Percentiles rank a stretch among this genome's conserved stretches.
Conservation (phyloP, 2,113 vertebrate species). For the Rana temporaria region DNA sequence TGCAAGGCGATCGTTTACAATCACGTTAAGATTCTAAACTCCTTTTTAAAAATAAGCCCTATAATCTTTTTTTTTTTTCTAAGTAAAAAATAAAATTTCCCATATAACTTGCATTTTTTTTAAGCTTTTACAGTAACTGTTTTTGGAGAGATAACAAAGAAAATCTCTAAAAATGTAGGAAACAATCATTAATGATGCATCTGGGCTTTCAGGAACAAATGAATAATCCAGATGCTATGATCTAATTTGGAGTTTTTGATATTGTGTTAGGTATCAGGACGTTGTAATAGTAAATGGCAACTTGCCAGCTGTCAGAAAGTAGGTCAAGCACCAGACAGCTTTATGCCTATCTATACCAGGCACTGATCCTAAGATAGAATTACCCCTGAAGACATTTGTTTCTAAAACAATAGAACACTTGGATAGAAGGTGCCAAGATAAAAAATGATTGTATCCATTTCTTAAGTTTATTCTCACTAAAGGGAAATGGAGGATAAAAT, state of each 20-base stretch:
- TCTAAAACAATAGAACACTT: neutral
- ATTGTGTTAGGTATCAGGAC: neutral
- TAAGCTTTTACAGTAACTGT: neutral
- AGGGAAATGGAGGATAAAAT: too few species aligned
- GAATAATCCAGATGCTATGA: neutral
- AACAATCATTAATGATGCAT: neutral
- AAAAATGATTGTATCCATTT: neutral
- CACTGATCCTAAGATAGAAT: slow-evolving; percentile 5
- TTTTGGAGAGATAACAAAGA: neutral
- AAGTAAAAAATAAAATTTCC: too few species aligned
- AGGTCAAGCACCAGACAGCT: neutral
- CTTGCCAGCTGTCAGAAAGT: neutral
- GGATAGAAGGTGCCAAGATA: neutral
- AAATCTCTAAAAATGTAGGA: neutral
- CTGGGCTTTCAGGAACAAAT: neutral
- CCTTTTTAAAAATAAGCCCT: too few species aligned
- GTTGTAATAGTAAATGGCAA: neutral
- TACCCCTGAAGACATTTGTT: slow-evolving; percentile 2
- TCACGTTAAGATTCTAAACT: too few species aligned
- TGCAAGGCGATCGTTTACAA: too few species aligned
- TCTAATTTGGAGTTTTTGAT: neutral
- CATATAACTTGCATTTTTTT: too few species aligned
- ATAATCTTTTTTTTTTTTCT: too few species aligned
- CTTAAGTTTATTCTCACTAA: neutral
- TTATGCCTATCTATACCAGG: neutral